A percentile compares a stretch with the other conserved stretches of the same genome.
Conservation (phyloP, 2,888 invertebrate species). For the Ypsolopha scabrella region DNA sequence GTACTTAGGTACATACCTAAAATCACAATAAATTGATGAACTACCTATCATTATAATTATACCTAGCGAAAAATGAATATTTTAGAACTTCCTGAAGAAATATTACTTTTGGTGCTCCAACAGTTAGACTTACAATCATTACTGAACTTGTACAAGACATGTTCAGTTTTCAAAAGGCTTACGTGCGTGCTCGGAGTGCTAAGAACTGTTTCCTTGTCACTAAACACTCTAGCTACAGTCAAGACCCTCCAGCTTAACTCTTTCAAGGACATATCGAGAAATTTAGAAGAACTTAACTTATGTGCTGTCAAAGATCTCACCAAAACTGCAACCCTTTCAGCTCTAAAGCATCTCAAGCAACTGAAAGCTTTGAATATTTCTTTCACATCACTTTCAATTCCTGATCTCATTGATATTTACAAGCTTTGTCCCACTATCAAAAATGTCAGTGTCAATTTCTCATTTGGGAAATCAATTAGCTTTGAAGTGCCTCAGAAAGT, state of each 20-base stretch:
- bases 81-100: constrained; percentile 32
- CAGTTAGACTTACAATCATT: constrained; percentile 31
- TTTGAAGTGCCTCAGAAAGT: constrained; percentile 9
- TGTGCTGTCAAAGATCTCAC: constrained; percentile 34
- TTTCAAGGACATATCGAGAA: constrained; percentile 31
- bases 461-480: constrained; percentile 19
- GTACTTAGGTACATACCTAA: too few species aligned
- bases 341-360: constrained; percentile 28
- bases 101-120: constrained; percentile 39
- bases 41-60: too few species aligned
- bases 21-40: too few species aligned
- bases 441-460: constrained; percentile 36
- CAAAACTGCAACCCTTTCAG: constrained; percentile 27
- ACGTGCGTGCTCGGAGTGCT: constrained; percentile 25
- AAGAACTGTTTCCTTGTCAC: constrained; percentile 29
- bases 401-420: constrained; percentile 36
- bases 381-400: constrained; percentile 36
- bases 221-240: constrained; percentile 30
- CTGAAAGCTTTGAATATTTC: constrained; percentile 40
- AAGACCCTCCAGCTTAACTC: constrained; percentile 30
- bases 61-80: not conserved
- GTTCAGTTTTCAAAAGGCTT: constrained; percentile 23
- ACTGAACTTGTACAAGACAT: constrained; percentile 30
- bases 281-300: constrained; percentile 34
- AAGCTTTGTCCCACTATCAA: constrained; percentile 36